phyloP scores from a whole-genome alignment of 2,888 invertebrate species.

The Biston betularia region DNA sequence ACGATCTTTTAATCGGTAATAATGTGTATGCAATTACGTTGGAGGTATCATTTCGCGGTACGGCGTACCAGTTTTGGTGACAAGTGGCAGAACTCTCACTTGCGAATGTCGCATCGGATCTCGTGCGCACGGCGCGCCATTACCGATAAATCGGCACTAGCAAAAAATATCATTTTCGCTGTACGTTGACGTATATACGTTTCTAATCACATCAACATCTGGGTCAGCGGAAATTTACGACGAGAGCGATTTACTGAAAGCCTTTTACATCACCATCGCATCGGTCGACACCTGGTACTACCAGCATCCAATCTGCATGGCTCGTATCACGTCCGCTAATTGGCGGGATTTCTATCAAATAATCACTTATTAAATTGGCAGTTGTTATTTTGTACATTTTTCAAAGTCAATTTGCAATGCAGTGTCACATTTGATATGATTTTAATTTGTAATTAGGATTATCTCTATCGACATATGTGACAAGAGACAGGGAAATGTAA shows the following conservation, averaged over 20 bases:
- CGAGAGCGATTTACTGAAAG: conserved; percentile 78
- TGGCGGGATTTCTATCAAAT: conserved; percentile 66
- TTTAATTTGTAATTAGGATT: conserved; percentile 76
- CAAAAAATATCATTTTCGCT: conserved; percentile 83
- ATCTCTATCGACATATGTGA: conserved; percentile 67
- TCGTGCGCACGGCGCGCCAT: conserved; percentile 74
- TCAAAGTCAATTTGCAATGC: conserved; percentile 69
- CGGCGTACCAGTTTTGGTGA: conserved; percentile 81
- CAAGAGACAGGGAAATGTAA: conserved; percentile 65
- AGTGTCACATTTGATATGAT: conserved; percentile 67
- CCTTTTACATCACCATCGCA: conserved; percentile 77
- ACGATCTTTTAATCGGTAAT: conserved; percentile 53
- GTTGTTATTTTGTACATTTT: conserved; percentile 37
- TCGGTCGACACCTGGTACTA: conserved; percentile 70
- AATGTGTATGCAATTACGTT: conserved; percentile 67
- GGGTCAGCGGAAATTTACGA: conserved; percentile 83
- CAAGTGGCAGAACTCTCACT: conserved; percentile 84
- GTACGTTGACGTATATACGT: conserved; percentile 68
- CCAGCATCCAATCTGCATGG: conserved; percentile 79
- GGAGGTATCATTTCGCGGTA: conserved; percentile 64
- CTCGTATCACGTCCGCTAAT: conserved; percentile 63
- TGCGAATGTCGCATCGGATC: conserved; percentile 78
- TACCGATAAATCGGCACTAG: conserved; percentile 78
- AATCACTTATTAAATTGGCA: conserved; percentile 56
- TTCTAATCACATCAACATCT: conserved; percentile 83